Conservation (phyloP, 2,888 invertebrate species). For the Hesperia comma region DNA sequence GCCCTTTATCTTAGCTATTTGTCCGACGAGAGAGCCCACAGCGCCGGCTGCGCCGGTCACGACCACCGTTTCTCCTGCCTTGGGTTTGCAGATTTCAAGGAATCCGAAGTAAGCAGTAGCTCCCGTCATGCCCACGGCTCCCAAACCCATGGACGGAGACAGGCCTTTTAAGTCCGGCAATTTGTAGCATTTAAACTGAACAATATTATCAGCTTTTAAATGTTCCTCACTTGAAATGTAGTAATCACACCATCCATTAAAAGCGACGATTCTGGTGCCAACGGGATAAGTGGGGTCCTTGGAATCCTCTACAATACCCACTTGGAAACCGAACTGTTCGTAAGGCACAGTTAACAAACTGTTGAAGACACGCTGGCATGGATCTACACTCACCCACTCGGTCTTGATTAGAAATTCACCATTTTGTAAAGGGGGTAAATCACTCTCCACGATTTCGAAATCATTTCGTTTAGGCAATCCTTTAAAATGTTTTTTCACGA, state of each 20-base stretch:
- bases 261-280: slow-evolving; percentile 83
- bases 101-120: slow-evolving; percentile 89
- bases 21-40: slow-evolving; percentile 89
- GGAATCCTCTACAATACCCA: slow-evolving; percentile 81
- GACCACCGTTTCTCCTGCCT: slow-evolving; percentile 87
- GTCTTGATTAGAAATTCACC: slow-evolving; percentile 72
- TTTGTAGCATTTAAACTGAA: slow-evolving; percentile 46
- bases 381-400: slow-evolving; percentile 62
- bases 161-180: slow-evolving; percentile 81
- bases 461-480: slow-evolving; percentile 84
- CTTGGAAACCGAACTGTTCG: slow-evolving; percentile 53
- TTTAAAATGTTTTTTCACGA: slow-evolving; percentile 81
- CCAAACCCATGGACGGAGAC: slow-evolving; percentile 82
- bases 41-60: slow-evolving; percentile 90
- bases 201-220: not conserved
- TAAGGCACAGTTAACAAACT: slow-evolving; percentile 43
- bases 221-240: slow-evolving; percentile 48
- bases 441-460: slow-evolving; percentile 84
- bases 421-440: slow-evolving; percentile 82
- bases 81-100: slow-evolving; percentile 86
- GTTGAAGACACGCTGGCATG: slow-evolving; percentile 52
- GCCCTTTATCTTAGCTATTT: slow-evolving; percentile 89
- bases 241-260: slow-evolving; percentile 87
- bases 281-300: slow-evolving; percentile 84
- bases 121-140: slow-evolving; percentile 87